A percentile compares a stretch with the other conserved stretches of the same genome.
These are phyloP conservation scores for Recurvirostra avosetta DNA, from an alignment of 2,113 vertebrate species.

Conservation along the genomic window DNA sequence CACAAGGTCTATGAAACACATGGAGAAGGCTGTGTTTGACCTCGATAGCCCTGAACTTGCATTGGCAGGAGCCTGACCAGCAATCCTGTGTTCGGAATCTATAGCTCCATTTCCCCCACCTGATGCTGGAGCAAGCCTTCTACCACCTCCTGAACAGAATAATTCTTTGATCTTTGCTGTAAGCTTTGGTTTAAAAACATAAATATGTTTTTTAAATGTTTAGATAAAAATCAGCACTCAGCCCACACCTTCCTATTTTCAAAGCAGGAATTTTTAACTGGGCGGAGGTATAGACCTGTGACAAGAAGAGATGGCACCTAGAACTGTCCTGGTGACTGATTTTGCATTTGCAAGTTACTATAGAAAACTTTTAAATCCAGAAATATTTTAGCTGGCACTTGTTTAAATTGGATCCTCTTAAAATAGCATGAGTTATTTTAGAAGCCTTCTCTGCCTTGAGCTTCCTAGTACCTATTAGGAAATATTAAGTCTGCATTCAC, in stretches of 20 bases:
- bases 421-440: slow-evolving; percentile 54
- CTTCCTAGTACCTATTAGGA: slow-evolving; percentile 44
- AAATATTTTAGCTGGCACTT: slow-evolving; percentile 48
- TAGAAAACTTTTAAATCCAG: slow-evolving; percentile 34
- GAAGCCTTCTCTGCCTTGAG: slow-evolving; percentile 29
- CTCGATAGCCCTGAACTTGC: background rate
- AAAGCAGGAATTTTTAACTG: background rate
- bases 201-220: background rate
- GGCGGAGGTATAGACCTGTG: background rate
- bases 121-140: background rate
- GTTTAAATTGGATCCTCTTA: slow-evolving; percentile 56
- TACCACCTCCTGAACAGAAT: background rate
- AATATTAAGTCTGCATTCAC: slow-evolving; percentile 40
- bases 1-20: background rate
- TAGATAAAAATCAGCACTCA: background rate
- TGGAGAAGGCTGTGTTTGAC: background rate
- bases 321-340: background rate
- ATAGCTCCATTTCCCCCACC: background rate
- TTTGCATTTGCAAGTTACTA: slow-evolving; percentile 30
- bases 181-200: background rate
- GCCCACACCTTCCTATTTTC: background rate
- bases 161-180: background rate
- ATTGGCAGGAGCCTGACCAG: background rate
- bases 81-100: background rate
- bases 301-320: background rate